Evolutionary conservation across 2,797 vertebrate species (phyloP).

Genomic region (Prunella strophiata): DNA sequence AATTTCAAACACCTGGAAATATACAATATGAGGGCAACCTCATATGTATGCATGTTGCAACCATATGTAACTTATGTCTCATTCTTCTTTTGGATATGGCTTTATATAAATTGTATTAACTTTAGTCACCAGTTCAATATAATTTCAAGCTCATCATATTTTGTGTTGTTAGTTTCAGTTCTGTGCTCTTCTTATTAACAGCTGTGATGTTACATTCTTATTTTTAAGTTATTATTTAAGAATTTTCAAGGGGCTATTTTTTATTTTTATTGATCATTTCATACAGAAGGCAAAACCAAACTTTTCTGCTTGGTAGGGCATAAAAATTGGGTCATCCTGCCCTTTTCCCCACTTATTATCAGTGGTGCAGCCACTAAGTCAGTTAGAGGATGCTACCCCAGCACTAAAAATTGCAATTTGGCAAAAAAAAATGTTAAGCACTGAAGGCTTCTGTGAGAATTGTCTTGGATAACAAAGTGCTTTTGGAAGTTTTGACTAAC

Average conservation of each 20-base stretch:
- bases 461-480: background rate
- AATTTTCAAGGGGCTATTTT: background rate
- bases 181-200: background rate
- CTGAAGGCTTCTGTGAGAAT: background rate
- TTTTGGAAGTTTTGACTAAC: background rate
- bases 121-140: background rate
- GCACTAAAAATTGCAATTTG: background rate
- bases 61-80: background rate
- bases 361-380: background rate
- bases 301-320: background rate
- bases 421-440: background rate
- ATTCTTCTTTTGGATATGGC: background rate
- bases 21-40: background rate
- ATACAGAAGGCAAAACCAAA: background rate
- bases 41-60: background rate
- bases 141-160: background rate
- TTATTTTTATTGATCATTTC: background rate
- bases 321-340: background rate
- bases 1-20: background rate
- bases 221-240: background rate
- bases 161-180: background rate
- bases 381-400: background rate
- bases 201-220: background rate
- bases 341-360: background rate
- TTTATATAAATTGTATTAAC: background rate